Evolutionary conservation across 2,113 vertebrate genomes (phyloP).

Genomic region (Trichechus manatus): DNA sequence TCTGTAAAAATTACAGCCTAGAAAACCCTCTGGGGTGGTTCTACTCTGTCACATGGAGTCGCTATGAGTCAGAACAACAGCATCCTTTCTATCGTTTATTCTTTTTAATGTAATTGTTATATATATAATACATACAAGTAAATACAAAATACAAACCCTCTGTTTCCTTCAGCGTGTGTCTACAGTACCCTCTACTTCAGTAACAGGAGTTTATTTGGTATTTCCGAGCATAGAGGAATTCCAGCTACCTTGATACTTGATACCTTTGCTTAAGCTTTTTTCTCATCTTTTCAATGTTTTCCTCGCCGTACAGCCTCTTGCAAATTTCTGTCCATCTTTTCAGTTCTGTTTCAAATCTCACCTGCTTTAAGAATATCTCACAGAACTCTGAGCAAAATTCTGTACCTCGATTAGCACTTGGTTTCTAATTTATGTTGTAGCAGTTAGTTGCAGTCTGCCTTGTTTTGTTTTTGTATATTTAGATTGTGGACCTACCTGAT

Average conservation of each 20-base stretch:
- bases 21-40: no score
- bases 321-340: neutral
- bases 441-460: neutral
- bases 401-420: neutral
- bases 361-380: neutral
- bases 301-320: neutral
- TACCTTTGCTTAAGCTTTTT: slow-evolving; percentile 20
- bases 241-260: neutral
- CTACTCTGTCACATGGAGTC: no score
- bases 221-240: neutral
- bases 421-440: neutral
- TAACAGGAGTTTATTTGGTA: neutral
- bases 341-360: neutral
- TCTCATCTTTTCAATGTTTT: neutral
- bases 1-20: no score
- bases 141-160: neutral
- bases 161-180: slow-evolving; percentile 8
- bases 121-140: neutral
- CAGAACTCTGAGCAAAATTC: neutral
- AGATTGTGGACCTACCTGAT: neutral
- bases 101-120: neutral
- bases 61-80: neutral
- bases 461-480: neutral
- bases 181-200: neutral
- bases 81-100: neutral